phyloP scores from a whole-genome alignment of 1,140 invertebrate genomes.

The Leptinotarsa texana region DNA sequence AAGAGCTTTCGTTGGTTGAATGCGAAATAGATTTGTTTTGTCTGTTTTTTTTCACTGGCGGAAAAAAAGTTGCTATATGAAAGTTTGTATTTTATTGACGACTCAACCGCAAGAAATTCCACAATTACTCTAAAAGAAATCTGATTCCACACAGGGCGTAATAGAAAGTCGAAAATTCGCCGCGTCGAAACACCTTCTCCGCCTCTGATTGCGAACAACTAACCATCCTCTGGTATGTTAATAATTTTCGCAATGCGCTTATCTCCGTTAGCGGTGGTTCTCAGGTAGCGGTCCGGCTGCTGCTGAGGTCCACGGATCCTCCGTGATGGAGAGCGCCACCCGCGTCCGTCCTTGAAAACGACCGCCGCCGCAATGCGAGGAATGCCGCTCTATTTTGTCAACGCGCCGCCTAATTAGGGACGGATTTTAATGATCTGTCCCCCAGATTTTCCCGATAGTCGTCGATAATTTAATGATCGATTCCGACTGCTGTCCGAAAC shows the following conservation, averaged over 20 bases:
- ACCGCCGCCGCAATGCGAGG: constrained; percentile 33
- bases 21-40: no score
- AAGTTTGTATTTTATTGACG: no score
- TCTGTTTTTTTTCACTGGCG: no score
- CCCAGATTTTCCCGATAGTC: not conserved
- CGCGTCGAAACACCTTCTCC: not conserved
- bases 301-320: not conserved
- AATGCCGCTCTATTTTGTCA: constrained; percentile 34
- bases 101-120: no score
- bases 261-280: constrained; percentile 26
- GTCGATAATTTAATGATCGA: not conserved
- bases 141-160: no score
- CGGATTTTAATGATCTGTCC: not conserved
- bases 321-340: constrained; percentile 31
- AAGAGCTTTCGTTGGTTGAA: no score
- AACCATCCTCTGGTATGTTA: constrained; percentile 23
- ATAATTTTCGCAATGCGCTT: constrained; percentile 34
- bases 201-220: constrained; percentile 6
- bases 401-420: not conserved
- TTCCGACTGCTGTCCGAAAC: not conserved
- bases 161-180: no score
- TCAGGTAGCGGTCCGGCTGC: constrained; percentile 19
- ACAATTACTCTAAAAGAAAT: no score
- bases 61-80: no score
- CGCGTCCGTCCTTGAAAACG: constrained; percentile 37